These are phyloP conservation scores for Acleris literana DNA, from an alignment of 2,888 invertebrate species.

Conservation along the genomic window DNA sequence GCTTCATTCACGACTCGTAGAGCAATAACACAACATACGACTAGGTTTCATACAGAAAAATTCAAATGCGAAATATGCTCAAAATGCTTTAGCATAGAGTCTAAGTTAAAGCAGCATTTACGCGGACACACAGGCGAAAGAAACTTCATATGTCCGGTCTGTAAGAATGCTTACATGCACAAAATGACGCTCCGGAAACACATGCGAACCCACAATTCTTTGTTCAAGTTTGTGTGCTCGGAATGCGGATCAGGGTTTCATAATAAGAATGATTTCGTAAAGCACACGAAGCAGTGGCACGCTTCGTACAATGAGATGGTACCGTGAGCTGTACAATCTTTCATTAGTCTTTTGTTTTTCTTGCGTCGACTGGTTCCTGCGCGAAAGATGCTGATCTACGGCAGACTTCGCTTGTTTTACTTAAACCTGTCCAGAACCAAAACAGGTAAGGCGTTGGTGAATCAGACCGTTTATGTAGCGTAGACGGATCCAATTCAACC, in stretches of 20 bases:
- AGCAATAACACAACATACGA: constrained; percentile 57
- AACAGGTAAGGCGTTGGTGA: too few relatives aligned
- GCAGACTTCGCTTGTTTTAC: too few relatives aligned
- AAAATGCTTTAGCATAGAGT: constrained; percentile 71
- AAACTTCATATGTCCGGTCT: constrained; percentile 66
- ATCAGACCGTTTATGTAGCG: too few relatives aligned
- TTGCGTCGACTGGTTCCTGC: too few relatives aligned
- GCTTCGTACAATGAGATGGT: constrained; percentile 22
- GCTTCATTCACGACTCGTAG: constrained; percentile 50
- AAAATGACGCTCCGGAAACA: constrained; percentile 69
- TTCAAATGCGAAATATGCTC: constrained; percentile 72
- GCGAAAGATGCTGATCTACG: too few relatives aligned
- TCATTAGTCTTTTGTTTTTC: not conserved
- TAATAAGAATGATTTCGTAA: constrained; percentile 44
- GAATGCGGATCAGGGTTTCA: constrained; percentile 49
- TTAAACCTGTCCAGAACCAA: too few relatives aligned
- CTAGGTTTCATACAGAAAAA: constrained; percentile 65
- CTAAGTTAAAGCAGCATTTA: constrained; percentile 72
- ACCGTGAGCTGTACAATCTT: not conserved
- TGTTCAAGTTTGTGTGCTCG: constrained; percentile 47
- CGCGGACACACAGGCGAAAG: constrained; percentile 68
- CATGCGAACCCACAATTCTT: constrained; percentile 60
- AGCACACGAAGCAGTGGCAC: constrained; percentile 48
- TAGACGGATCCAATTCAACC: too few relatives aligned
- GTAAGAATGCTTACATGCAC: constrained; percentile 71